These are phyloP conservation scores for Hypena proboscidalis DNA, from an alignment of 2,888 invertebrate genomes.

Conservation along the genomic window DNA sequence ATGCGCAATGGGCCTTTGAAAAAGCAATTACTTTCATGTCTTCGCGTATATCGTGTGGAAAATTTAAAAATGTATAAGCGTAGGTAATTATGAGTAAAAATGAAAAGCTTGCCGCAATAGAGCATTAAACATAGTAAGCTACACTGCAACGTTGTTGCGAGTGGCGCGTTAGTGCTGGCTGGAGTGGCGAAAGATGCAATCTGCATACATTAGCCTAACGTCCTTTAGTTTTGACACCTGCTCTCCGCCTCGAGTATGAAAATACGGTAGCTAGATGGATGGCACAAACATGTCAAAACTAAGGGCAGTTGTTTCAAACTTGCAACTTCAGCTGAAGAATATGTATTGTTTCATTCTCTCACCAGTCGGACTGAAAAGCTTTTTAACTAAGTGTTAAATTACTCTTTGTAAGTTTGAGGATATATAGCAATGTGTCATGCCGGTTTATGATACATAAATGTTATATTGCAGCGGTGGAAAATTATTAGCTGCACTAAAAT, in stretches of 20 bases:
- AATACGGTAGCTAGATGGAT: constrained; percentile 70
- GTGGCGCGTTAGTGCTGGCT: constrained; percentile 40
- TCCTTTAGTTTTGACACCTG: constrained; percentile 84
- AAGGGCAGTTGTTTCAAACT: constrained; percentile 67
- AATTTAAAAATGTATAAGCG: constrained; percentile 3
- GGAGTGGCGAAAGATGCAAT: constrained; percentile 76
- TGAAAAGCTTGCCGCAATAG: constrained; percentile 42
- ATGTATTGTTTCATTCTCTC: constrained; percentile 53
- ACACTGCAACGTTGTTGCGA: constrained; percentile 52
- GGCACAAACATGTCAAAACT: constrained; percentile 76
- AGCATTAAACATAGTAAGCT: constrained; percentile 68
- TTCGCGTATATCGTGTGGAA: not conserved
- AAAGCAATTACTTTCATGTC: not conserved
- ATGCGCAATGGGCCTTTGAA: not conserved
- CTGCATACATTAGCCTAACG: constrained; percentile 84
- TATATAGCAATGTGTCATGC: constrained; percentile 17
- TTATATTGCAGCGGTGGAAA: not conserved
- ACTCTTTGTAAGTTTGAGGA: constrained; percentile 46
- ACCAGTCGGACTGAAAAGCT: constrained; percentile 52
- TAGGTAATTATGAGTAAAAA: constrained; percentile 31
- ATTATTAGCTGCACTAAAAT: not conserved
- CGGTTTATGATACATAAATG: constrained; percentile 1
- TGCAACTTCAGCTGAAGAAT: constrained; percentile 49
- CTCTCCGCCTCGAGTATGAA: constrained; percentile 62
- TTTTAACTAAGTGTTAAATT: constrained; percentile 55